A percentile compares a stretch with the other conserved stretches of the same genome.
These are phyloP conservation scores for Bellardia bayeri DNA, from an alignment of 2,888 invertebrate genomes.

Conservation along the genomic window DNA sequence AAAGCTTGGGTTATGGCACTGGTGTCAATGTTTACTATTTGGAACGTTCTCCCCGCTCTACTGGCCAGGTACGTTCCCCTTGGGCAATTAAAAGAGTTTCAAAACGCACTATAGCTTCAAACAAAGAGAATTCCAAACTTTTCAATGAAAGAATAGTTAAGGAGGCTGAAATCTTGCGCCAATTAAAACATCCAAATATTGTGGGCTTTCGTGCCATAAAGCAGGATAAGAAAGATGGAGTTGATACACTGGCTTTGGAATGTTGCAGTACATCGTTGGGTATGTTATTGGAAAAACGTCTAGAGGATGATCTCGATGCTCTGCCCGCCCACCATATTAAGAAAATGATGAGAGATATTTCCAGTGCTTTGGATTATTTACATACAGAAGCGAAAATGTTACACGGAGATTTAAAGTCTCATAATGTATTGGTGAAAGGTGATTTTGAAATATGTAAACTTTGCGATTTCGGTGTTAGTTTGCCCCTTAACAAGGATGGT, in stretches of 20 bases:
- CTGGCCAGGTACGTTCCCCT: slow-evolving; percentile 89
- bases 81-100: slow-evolving; percentile 93
- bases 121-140: slow-evolving; percentile 74
- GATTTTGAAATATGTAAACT: slow-evolving; percentile 91
- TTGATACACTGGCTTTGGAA: slow-evolving; percentile 91
- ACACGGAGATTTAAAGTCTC: slow-evolving; percentile 94
- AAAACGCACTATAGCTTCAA: slow-evolving; percentile 82
- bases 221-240: slow-evolving; percentile 77
- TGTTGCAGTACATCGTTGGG: slow-evolving; percentile 90
- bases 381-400: slow-evolving; percentile 89
- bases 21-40: slow-evolving; percentile 92
- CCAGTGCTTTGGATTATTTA: slow-evolving; percentile 90
- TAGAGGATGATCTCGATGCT: slow-evolving; percentile 86
- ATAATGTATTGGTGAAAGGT: slow-evolving; percentile 91
- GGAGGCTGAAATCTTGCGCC: slow-evolving; percentile 89
- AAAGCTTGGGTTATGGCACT: slow-evolving; percentile 91
- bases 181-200: slow-evolving; percentile 91
- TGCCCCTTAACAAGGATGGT: slow-evolving; percentile 88
- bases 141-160: slow-evolving; percentile 86
- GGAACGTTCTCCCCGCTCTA: slow-evolving; percentile 88
- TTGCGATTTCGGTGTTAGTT: slow-evolving; percentile 93
- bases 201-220: slow-evolving; percentile 89
- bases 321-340: slow-evolving; percentile 87
- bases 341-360: slow-evolving; percentile 88
- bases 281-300: slow-evolving; percentile 89